phyloP scores from a whole-genome alignment of 2,888 invertebrate genomes.

The Ichneumon xanthorius region DNA sequence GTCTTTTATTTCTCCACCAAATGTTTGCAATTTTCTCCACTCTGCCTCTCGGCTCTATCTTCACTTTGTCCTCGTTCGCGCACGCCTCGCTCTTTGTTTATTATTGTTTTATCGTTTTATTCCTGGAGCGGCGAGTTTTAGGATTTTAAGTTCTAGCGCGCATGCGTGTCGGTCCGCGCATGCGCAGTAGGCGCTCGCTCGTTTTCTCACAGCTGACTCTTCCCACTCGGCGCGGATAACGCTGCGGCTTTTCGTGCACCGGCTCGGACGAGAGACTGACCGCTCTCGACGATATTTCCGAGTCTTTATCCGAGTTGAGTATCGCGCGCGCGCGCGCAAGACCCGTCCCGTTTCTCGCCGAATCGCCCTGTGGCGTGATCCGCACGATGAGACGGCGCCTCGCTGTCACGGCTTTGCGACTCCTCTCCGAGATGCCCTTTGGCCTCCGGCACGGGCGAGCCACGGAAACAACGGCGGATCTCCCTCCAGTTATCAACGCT shows the following conservation, averaged over 20 bases:
- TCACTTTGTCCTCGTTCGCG: too few species aligned
- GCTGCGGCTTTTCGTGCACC: constrained; percentile 40
- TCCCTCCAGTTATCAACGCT: background rate
- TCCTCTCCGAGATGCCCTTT: constrained; percentile 71
- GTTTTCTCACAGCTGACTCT: background rate
- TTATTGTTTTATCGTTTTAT: too few species aligned
- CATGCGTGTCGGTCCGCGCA: too few species aligned
- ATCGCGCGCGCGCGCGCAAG: background rate
- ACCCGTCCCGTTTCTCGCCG: background rate
- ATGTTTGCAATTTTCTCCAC: too few species aligned
- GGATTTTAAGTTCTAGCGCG: background rate
- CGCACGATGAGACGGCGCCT: constrained; percentile 67
- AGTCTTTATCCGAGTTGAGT: constrained; percentile 75
- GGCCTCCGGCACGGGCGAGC: constrained; percentile 53
- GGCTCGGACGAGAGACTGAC: constrained; percentile 73
- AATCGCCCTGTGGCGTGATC: constrained; percentile 73
- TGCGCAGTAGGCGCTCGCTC: too few species aligned
- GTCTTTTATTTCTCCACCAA: background rate
- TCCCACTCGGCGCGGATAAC: background rate
- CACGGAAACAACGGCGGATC: background rate
- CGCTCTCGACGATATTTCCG: constrained; percentile 74
- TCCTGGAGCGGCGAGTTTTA: too few species aligned
- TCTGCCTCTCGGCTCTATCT: too few species aligned
- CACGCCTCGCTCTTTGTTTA: too few species aligned
- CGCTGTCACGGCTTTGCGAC: constrained; percentile 61